Conservation (phyloP, 2,888 invertebrate species). For the Nesidiocoris tenuis region DNA sequence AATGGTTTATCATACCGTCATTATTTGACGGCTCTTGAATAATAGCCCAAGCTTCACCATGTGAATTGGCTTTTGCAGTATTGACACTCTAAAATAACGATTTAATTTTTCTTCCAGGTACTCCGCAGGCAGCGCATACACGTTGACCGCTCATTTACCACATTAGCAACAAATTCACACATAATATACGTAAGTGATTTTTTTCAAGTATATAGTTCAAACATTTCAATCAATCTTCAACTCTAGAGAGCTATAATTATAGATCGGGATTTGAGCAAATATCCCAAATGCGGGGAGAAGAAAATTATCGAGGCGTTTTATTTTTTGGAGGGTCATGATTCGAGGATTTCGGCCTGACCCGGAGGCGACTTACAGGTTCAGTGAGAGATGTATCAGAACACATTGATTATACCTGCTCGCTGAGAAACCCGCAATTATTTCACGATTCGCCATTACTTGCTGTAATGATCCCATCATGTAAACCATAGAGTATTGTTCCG, state of each 20-base stretch:
- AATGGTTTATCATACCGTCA: too few relatives aligned
- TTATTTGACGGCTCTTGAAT: too few relatives aligned
- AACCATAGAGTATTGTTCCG: slow-evolving; percentile 8
- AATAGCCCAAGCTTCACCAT: too few relatives aligned
- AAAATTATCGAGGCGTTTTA: neutral
- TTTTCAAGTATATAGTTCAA: too few relatives aligned
- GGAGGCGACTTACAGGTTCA: neutral
- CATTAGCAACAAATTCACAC: neutral
- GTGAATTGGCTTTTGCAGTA: too few relatives aligned
- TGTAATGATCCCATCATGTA: slow-evolving; percentile 26
- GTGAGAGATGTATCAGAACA: slow-evolving; percentile 5
- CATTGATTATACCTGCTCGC: neutral
- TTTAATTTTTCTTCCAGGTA: neutral
- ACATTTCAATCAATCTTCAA: too few relatives aligned
- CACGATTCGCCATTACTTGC: slow-evolving; percentile 4
- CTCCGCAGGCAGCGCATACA: neutral
- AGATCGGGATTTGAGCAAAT: too few relatives aligned
- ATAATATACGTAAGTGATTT: neutral
- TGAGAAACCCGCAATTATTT: slow-evolving; percentile 23
- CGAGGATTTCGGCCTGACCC: neutral
- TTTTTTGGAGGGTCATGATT: slow-evolving; percentile 1
- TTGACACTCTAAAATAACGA: too few relatives aligned
- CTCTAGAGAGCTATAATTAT: too few relatives aligned
- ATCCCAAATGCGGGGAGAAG: too few relatives aligned
- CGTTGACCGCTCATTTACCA: neutral